phyloP scores from a whole-genome alignment of 2,113 vertebrate species.

The Myrmecobius fasciatus region DNA sequence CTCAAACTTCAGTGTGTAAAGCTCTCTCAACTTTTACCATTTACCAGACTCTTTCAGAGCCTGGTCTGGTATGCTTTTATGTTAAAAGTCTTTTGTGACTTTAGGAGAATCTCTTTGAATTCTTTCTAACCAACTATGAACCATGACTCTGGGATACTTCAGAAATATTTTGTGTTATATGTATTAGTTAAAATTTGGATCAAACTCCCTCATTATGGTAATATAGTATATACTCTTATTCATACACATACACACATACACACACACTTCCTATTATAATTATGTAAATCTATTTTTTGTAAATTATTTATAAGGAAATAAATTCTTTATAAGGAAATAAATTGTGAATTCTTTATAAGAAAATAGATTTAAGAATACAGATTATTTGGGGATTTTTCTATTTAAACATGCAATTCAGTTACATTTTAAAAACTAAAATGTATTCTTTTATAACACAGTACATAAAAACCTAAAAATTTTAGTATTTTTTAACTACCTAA shows the following conservation, averaged over 20 bases:
- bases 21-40: too few relatives aligned
- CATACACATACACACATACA: background rate
- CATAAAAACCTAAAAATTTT: constrained; percentile 1
- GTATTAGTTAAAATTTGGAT: background rate
- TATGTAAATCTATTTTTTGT: background rate
- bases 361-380: background rate
- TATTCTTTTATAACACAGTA: background rate
- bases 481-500: background rate
- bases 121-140: too few relatives aligned
- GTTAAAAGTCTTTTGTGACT: too few relatives aligned
- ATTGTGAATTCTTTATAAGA: background rate
- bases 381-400: background rate
- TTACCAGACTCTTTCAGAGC: too few relatives aligned
- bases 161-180: background rate
- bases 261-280: background rate
- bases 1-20: too few relatives aligned
- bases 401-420: background rate
- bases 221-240: background rate
- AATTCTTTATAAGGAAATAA: background rate
- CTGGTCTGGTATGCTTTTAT: too few relatives aligned
- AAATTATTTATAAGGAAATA: background rate
- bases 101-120: too few relatives aligned
- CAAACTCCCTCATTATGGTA: background rate
- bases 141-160: too few relatives aligned
- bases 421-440: background rate